A percentile compares a stretch with the other conserved stretches of the same genome.
These are phyloP conservation scores for Protomyctophum bolini DNA, from an alignment of 2,113 vertebrate genomes.

Conservation along the genomic window DNA sequence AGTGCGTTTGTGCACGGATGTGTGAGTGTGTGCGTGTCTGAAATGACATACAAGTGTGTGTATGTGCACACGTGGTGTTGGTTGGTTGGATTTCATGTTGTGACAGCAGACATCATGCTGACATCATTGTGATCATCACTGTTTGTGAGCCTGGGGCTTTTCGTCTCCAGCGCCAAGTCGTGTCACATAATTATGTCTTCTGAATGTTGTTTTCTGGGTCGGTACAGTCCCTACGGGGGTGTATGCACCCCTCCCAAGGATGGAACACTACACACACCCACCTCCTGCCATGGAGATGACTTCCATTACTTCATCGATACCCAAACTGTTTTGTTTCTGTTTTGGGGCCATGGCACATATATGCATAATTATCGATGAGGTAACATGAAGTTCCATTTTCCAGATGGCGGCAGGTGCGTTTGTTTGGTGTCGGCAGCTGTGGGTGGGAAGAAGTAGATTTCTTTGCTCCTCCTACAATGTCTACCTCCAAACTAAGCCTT, in stretches of 20 bases:
- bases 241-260: conserved; percentile 56
- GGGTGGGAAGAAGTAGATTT: conserved; percentile 55
- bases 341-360: conserved; percentile 1
- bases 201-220: conserved; percentile 54
- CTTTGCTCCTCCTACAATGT: conserved; percentile 44
- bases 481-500: conserved; percentile 52
- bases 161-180: conserved; percentile 49
- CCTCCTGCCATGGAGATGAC: conserved; percentile 63
- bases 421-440: conserved; percentile 62
- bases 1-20: conserved; percentile 22
- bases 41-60: not conserved
- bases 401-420: conserved; percentile 60
- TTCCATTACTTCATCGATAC: conserved; percentile 52
- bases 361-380: conserved; percentile 55
- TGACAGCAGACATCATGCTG: conserved; percentile 64
- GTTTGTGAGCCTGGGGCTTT: conserved; percentile 57
- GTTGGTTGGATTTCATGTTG: conserved; percentile 53
- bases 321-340: too few species aligned
- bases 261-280: conserved; percentile 36
- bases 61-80: conserved; percentile 27
- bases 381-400: conserved; percentile 63
- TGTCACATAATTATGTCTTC: conserved; percentile 59
- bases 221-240: conserved; percentile 50
- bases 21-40: not conserved
- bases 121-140: conserved; percentile 61